Evolutionary conservation across 2,113 vertebrate genomes (phyloP).

Genomic region (Turdus rufiventris): DNA sequence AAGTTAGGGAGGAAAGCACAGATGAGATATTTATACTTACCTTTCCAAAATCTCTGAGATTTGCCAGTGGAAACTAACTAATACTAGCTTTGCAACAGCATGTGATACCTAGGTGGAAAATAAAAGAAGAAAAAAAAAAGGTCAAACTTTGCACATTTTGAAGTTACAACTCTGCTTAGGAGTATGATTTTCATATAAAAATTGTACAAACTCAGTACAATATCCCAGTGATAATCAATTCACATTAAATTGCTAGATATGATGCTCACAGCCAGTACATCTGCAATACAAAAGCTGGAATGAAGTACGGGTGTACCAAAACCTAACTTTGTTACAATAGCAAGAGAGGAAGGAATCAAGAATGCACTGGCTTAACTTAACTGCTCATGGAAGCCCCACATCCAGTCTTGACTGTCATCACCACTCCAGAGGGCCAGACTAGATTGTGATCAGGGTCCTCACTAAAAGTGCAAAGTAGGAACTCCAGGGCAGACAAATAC

Average conservation of each 20-base stretch:
- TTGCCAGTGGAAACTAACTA: conserved; percentile 99
- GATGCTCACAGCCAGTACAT: background rate
- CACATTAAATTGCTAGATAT: background rate
- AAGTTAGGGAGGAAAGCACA: background rate
- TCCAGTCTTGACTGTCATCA: background rate
- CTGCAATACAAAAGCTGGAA: background rate
- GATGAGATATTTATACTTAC: conserved; percentile 69
- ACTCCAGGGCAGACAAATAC: background rate
- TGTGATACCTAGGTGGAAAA: conserved; percentile 84
- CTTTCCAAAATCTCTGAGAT: conserved; percentile 94
- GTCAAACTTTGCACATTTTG: background rate
- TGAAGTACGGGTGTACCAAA: background rate
- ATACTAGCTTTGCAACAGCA: conserved; percentile 95
- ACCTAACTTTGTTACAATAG: background rate
- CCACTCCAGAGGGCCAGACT: background rate
- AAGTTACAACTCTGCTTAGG: background rate
- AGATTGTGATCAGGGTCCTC: background rate
- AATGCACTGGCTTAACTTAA: background rate
- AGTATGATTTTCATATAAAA: background rate
- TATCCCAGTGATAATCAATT: background rate
- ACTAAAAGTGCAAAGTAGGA: background rate
- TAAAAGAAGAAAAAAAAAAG: background rate
- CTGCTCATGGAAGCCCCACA: background rate
- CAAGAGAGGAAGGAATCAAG: background rate
- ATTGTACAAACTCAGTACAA: background rate